phyloP scores from a whole-genome alignment of 2,113 vertebrate species.

The Sceloporus undulatus region DNA sequence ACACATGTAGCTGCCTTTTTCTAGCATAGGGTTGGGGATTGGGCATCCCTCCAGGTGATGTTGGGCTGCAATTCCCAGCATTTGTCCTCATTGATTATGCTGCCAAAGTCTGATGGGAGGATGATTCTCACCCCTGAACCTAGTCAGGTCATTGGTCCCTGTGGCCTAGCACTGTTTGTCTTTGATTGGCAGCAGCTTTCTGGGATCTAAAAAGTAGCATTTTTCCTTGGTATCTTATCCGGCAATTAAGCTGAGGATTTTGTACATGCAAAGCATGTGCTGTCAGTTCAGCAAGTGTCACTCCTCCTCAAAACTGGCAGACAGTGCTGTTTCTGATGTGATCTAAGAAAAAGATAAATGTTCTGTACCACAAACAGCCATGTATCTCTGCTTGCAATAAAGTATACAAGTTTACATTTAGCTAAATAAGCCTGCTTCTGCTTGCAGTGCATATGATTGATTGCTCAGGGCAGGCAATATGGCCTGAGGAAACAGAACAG shows the following conservation, averaged over 20 bases:
- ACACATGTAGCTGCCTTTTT: background rate
- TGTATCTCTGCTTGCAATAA: background rate
- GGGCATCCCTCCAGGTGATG: too few relatives aligned
- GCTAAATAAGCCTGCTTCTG: background rate
- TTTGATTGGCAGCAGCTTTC: background rate
- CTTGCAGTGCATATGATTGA: background rate
- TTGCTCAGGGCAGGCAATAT: background rate
- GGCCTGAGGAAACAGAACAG: background rate
- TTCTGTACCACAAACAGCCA: background rate
- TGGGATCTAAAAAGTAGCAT: background rate
- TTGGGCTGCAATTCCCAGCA: too few relatives aligned
- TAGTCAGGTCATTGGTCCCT: too few relatives aligned
- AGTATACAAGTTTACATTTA: background rate
- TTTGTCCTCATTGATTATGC: too few relatives aligned
- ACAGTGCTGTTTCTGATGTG: background rate
- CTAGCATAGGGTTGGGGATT: background rate
- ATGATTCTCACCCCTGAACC: too few relatives aligned
- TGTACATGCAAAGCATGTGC: background rate
- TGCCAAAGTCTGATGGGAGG: too few relatives aligned
- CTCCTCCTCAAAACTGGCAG: background rate
- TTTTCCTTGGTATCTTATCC: background rate
- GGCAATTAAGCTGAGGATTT: background rate
- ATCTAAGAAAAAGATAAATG: background rate
- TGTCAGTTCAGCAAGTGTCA: background rate
- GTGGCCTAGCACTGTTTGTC: background rate